Percentiles rank a stretch among this genome's conserved stretches.
Evolutionary conservation across 2,888 invertebrate species (phyloP).

Genomic region (Pteria penguin): DNA sequence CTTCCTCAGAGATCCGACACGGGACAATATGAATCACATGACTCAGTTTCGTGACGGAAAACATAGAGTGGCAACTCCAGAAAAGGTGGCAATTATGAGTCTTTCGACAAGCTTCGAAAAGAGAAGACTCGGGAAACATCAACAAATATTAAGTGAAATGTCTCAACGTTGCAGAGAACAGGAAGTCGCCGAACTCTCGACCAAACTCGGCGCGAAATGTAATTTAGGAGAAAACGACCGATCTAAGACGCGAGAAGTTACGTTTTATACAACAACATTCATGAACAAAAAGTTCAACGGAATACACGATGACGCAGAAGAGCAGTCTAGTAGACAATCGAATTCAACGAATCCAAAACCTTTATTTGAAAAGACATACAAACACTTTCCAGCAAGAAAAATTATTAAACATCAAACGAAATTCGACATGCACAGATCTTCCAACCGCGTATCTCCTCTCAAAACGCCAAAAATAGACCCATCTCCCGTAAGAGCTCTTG

Average conservation of each 20-base stretch:
- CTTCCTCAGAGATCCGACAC: slow-evolving; percentile 54
- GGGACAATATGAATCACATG: slow-evolving; percentile 52
- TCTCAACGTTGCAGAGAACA: slow-evolving; percentile 71
- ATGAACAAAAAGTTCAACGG: slow-evolving; percentile 41
- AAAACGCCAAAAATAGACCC: slow-evolving; percentile 28
- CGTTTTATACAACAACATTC: slow-evolving; percentile 57
- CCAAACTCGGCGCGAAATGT: slow-evolving; percentile 58
- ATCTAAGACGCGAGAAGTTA: slow-evolving; percentile 43
- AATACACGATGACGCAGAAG: slow-evolving; percentile 6
- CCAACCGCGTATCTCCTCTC: slow-evolving; percentile 25
- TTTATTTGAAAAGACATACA: slow-evolving; percentile 54
- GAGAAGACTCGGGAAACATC: slow-evolving; percentile 70
- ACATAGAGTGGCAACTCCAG: slow-evolving; percentile 66
- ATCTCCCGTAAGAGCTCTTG: slow-evolving; percentile 17
- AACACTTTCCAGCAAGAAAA: slow-evolving; percentile 66
- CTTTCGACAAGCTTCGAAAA: slow-evolving; percentile 69
- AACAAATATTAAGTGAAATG: slow-evolving; percentile 71
- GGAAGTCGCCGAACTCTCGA: slow-evolving; percentile 68
- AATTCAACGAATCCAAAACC: slow-evolving; percentile 17
- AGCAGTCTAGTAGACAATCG: background rate
- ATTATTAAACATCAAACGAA: slow-evolving; percentile 65
- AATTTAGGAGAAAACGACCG: slow-evolving; percentile 49
- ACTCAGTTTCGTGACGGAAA: slow-evolving; percentile 62
- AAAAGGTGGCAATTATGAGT: slow-evolving; percentile 71
- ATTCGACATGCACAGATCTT: slow-evolving; percentile 52